Base-by-base conservation (phyloP, 2,797 vertebrate genomes). In the Nothura maculosa region DNA sequence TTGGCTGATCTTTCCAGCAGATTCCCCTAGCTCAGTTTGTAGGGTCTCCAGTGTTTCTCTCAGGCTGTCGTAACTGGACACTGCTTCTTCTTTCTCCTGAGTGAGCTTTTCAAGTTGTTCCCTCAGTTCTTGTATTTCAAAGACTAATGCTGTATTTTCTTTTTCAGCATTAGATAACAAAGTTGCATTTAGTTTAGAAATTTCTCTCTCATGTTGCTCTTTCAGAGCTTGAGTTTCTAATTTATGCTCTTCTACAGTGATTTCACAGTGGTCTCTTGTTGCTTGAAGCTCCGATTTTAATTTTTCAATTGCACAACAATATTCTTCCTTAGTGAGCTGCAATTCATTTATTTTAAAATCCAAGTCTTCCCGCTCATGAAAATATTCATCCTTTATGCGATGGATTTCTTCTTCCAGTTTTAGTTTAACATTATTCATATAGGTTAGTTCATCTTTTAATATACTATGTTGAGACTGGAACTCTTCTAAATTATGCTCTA, bases 311-410 rank as follows among this genome's bases (percentile, higher is more conserved):
- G 90, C 38, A 93, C 89, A 89, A 54, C 96, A 88, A 34, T 97
- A 96, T 19, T 99, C 99, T 89, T 99, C 98, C 96, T 98, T 98
- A 91, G 84, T 97, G 97, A 99, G 98, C 68, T 99, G 98, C 55
- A 99, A 90, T 96, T 99, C 99, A 90, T 99, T 98, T 84, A 99
- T 98, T 97, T 99, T 99, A 92, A 99, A 99, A 84, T 99, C 99
- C 75, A 99, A 96, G 82, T 99, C 99, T 92, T 99, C 99, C 78
- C 97, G 98, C 90, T 99, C 99, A 73, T 98, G 96, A 80, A 98
- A 98, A 90, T 99, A 99, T 67, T 99, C 99, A 87, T 99, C 98
- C 89, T 98, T 99, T 80, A 96, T 54, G 58, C 96, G 98, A 12
- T 98, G 98, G 72, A 99, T 97, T 82, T 99, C 98, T 45, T 98